These are phyloP conservation scores for Melipona beecheii DNA, from an alignment of 2,888 invertebrate species.

Conservation along the genomic window DNA sequence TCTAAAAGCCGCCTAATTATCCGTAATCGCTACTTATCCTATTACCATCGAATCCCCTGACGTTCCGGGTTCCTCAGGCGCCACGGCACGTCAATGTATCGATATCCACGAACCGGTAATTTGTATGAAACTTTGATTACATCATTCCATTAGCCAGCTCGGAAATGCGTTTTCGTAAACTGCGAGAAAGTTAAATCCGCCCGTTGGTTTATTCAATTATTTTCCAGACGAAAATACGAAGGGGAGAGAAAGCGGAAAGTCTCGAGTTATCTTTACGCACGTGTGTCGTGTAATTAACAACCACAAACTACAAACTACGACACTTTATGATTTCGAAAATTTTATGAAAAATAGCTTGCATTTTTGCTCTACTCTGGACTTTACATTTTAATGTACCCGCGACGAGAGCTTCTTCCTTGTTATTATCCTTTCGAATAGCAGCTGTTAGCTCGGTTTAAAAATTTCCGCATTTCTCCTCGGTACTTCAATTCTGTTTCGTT, in stretches of 20 bases:
- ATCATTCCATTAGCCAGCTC: constrained; percentile 29
- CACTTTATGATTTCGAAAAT: no score
- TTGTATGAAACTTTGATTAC: constrained; percentile 55
- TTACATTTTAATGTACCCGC: no score
- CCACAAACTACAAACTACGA: no score
- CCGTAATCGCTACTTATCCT: constrained; percentile 46
- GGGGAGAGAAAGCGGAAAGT: neutral
- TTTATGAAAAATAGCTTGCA: no score
- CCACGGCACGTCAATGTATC: constrained; percentile 41
- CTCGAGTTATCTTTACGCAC: neutral
- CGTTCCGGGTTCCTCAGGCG: constrained; percentile 34
- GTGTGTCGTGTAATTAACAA: neutral
- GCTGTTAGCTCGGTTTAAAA: no score
- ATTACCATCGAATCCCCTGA: constrained; percentile 31
- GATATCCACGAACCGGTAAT: constrained; percentile 43
- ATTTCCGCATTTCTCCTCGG: no score
- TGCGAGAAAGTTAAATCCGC: constrained; percentile 13
- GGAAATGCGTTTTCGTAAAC: constrained; percentile 22
- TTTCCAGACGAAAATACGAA: neutral
- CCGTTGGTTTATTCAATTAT: constrained; percentile 8
- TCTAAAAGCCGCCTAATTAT: constrained; percentile 48
- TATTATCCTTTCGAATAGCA: no score
- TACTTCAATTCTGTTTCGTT: no score
- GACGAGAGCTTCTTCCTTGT: no score
- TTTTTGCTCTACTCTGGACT: no score